phyloP scores from a whole-genome alignment of 2,797 vertebrate species.

The Astyanax mexicanus region DNA sequence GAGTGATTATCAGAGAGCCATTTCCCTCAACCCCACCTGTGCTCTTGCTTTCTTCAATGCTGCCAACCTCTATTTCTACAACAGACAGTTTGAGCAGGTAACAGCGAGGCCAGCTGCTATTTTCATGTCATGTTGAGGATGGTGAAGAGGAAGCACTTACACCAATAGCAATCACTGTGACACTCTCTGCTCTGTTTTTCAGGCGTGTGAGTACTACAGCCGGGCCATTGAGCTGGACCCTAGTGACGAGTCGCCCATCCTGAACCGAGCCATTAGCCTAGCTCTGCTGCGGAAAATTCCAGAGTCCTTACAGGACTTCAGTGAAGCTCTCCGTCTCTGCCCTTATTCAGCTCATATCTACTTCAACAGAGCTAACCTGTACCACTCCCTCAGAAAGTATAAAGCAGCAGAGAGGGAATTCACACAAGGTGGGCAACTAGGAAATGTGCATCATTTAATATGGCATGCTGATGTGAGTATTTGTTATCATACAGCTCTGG shows the following conservation, averaged over 20 bases:
- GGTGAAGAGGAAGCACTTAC: background rate
- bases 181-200: background rate
- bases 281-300: constrained; percentile 71
- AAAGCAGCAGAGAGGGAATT: constrained; percentile 73
- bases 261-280: constrained; percentile 80
- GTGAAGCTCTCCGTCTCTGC: constrained; percentile 68
- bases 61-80: constrained; percentile 80
- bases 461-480: background rate
- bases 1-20: constrained; percentile 79
- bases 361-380: constrained; percentile 78
- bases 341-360: constrained; percentile 72
- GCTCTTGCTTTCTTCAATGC: constrained; percentile 80
- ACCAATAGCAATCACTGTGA: constrained; percentile 1
- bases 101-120: background rate
- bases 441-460: background rate
- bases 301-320: constrained; percentile 80
- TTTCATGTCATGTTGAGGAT: background rate
- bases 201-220: constrained; percentile 79
- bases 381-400: constrained; percentile 73
- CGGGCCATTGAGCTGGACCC: constrained; percentile 74
- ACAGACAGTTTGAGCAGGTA: constrained; percentile 82
- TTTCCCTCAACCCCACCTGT: constrained; percentile 72
- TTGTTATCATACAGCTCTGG: background rate
- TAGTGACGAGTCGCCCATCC: constrained; percentile 71
- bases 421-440: constrained; percentile 68